A percentile compares a stretch with the other conserved stretches of the same genome.
These are phyloP conservation scores for Sakesphorus luctuosus DNA, from an alignment of 2,113 vertebrate species.

Conservation along the genomic window DNA sequence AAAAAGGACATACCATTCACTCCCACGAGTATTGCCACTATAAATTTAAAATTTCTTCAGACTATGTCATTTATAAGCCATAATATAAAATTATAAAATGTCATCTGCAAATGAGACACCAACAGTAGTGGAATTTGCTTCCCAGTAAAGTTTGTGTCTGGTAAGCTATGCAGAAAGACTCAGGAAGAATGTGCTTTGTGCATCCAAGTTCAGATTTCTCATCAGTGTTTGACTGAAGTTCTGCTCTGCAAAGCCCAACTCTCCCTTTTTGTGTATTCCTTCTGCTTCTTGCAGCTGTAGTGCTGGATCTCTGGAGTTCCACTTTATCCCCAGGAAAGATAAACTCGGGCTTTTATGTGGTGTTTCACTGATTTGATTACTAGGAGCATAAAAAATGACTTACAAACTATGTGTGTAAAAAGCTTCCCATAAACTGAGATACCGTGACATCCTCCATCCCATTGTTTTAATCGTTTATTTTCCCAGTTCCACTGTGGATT, in stretches of 20 bases:
- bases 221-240: slow-evolving; percentile 12
- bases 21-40: not conserved
- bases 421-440: slow-evolving; percentile 56
- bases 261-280: slow-evolving; percentile 18
- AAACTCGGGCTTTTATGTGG: slow-evolving; percentile 63
- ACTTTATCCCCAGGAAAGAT: slow-evolving; percentile 29
- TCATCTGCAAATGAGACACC: not conserved
- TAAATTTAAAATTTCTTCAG: not conserved
- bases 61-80: not conserved
- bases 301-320: slow-evolving; percentile 21
- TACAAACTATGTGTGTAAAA: slow-evolving; percentile 51
- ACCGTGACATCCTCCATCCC: slow-evolving; percentile 41
- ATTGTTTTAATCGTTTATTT: slow-evolving; percentile 57
- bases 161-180: slow-evolving; percentile 16
- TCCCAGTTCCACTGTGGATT: not conserved
- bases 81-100: not conserved
- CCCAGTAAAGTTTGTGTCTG: not conserved
- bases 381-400: slow-evolving; percentile 50
- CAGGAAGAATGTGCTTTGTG: not conserved
- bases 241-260: not conserved
- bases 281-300: not conserved
- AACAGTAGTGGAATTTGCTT: not conserved
- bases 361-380: slow-evolving; percentile 64
- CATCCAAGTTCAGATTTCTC: slow-evolving; percentile 2
- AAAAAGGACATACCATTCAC: not conserved